These are phyloP conservation scores for Sminthurinus signatus DNA, from an alignment of 1,140 invertebrate genomes.

Conservation along the genomic window DNA sequence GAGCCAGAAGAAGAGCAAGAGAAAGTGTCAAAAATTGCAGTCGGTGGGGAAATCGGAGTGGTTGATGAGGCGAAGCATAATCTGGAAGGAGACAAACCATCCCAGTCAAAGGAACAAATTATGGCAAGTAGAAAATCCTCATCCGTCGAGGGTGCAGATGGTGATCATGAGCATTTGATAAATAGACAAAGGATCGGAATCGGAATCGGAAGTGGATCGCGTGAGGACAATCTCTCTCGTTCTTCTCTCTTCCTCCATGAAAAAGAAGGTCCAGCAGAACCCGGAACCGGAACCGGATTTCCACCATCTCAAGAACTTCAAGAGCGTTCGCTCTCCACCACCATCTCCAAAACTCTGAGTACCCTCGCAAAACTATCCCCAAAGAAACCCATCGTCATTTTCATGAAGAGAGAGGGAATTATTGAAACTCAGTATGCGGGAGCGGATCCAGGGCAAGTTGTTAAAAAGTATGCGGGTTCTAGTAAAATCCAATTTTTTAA, in stretches of 20 bases:
- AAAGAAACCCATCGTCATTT: constrained; percentile 40
- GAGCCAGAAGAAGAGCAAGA: too few relatives aligned
- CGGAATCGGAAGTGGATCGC: neutral
- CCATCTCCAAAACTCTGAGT: constrained; percentile 29
- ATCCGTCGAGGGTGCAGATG: too few relatives aligned
- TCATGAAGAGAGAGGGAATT: constrained; percentile 38
- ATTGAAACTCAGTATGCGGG: constrained; percentile 20
- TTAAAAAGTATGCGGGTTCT: constrained; percentile 39
- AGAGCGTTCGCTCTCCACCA: neutral
- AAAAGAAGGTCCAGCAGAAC: neutral
- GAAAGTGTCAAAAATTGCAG: too few relatives aligned
- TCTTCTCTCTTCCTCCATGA: neutral
- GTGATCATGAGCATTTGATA: neutral
- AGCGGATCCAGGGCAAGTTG: constrained; percentile 37
- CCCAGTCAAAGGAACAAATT: too few relatives aligned
- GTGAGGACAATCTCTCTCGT: neutral
- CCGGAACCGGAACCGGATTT: neutral
- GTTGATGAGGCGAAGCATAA: too few relatives aligned
- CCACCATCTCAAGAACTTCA: neutral
- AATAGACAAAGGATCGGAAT: neutral
- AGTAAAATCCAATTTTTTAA: constrained; percentile 41
- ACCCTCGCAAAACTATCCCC: constrained; percentile 36
- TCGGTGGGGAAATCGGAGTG: too few relatives aligned
- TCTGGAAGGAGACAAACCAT: too few relatives aligned
- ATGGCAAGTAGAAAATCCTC: too few relatives aligned